Percentiles rank a stretch among this genome's conserved stretches.
Evolutionary conservation across 1,140 invertebrate species (phyloP).

Genomic region (Apis florea): DNA sequence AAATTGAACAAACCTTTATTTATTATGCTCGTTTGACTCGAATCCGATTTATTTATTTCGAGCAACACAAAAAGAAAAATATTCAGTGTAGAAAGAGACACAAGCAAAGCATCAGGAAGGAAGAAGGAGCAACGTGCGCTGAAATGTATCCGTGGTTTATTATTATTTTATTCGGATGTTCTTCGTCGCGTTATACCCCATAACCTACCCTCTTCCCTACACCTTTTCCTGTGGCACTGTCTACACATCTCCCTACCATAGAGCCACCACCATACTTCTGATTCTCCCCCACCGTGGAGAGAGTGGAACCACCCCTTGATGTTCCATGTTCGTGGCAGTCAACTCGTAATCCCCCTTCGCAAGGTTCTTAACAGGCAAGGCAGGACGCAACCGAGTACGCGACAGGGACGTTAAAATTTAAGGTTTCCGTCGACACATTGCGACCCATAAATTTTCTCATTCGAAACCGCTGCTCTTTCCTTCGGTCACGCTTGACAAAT

Average conservation of each 20-base stretch:
- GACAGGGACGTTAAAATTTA: conserved; percentile 64
- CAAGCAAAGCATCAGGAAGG: conserved; percentile 13
- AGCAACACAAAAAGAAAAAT: conserved; percentile 68
- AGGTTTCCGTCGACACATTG: conserved; percentile 66
- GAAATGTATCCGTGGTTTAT: conserved; percentile 56
- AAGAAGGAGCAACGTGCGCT: conserved; percentile 28
- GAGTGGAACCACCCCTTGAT: conserved; percentile 17
- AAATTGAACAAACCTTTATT: neutral
- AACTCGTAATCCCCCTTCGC: conserved; percentile 50
- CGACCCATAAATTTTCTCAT: conserved; percentile 61
- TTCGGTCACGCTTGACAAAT: conserved; percentile 30
- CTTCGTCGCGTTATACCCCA: conserved; percentile 51
- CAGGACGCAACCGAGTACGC: conserved; percentile 38
- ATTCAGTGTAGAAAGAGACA: conserved; percentile 54
- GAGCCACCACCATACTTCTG: conserved; percentile 9
- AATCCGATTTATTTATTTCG: conserved; percentile 30
- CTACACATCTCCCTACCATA: neutral
- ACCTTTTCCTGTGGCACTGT: conserved; percentile 44
- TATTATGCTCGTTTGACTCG: neutral
- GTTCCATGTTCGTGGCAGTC: conserved; percentile 18
- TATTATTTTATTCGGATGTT: conserved; percentile 64
- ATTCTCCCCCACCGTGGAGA: conserved; percentile 2
- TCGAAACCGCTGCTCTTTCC: conserved; percentile 51
- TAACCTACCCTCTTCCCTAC: conserved; percentile 45
- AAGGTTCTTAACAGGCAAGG: conserved; percentile 52